Conservation (phyloP, 2,888 invertebrate genomes). For the Endotricha flammealis region DNA sequence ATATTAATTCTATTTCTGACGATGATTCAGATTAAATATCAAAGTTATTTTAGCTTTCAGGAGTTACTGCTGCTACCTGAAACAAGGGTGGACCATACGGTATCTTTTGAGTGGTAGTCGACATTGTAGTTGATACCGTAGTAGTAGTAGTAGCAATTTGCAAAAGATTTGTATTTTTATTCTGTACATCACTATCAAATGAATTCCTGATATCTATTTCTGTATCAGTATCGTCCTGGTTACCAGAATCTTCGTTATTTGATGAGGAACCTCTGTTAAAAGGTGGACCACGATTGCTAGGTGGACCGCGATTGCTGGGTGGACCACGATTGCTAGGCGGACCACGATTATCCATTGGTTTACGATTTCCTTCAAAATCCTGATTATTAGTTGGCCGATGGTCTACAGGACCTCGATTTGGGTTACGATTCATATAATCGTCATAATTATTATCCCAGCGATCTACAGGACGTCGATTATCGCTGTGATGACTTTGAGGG, state of each 20-base stretch:
- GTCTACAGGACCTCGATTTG: slow-evolving; percentile 5
- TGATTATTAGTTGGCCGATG: slow-evolving; percentile 1
- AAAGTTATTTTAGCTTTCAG: no score
- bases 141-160: no score
- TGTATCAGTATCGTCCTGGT: not conserved
- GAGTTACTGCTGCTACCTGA: slow-evolving; percentile 7
- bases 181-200: not conserved
- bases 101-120: not conserved
- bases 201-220: not conserved
- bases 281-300: not conserved
- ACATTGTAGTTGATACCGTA: no score
- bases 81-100: not conserved
- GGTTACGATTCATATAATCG: no score
- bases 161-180: no score
- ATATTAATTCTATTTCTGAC: no score
- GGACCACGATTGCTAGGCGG: not conserved
- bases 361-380: slow-evolving; percentile 1
- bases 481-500: slow-evolving; percentile 15
- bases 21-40: no score
- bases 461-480: slow-evolving; percentile 3
- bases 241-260: not conserved
- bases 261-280: not conserved
- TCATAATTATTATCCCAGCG: no score
- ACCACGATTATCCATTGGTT: not conserved
- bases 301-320: not conserved